Base-by-base conservation (phyloP, 2,888 invertebrate species). In the Tetrapedia diversipes region DNA sequence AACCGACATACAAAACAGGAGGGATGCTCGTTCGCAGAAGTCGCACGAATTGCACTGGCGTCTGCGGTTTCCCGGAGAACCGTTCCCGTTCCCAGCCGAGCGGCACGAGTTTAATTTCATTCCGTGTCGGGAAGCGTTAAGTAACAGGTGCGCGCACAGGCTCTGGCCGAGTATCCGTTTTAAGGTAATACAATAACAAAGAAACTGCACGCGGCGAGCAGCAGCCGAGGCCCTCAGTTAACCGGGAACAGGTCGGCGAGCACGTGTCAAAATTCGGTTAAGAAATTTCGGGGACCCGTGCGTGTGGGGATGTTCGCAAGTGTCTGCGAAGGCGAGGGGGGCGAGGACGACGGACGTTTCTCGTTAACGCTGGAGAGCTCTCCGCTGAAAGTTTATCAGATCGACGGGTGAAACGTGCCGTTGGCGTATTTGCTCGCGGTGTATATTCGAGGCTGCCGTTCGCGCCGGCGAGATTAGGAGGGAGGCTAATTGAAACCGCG, bases 401-500 rank as follows among this genome's bases (percentile, higher is more conserved):
- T 74, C 67, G 57, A 61, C 49, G 74, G 24, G 39, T 41, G 41
- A 67, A 73, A 72, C 60, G 66, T 61, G 65, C 63, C 56, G 27
- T 0, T 53, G 61, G 66, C 61, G 37, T 76, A 56, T 61, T 76
- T 76, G 60, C 56, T 49, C 66, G 57, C 41, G 49, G 41, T 57
- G 73, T 63, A 63, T 67, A 74, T 57, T 67, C 76, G 34, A 39
- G 74, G n/a, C 32, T 19, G 59, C 10, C 22, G 39, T 57, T 63
- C 61, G 16, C 61, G 19, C 67, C 51, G 34, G 34, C 45, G 63
- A 64, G 74, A 77, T 77, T 77, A 27, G 67, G n/a, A 27, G 67
- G n/a, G n/a, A 19, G 34, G 47, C 59, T 77, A 74, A 77, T 74
- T 74, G 68, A 77, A 74, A 74, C 39, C 41, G 63, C 57, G 32